Conservation (phyloP, 2,888 invertebrate genomes). For the Habroteleia sp. region DNA sequence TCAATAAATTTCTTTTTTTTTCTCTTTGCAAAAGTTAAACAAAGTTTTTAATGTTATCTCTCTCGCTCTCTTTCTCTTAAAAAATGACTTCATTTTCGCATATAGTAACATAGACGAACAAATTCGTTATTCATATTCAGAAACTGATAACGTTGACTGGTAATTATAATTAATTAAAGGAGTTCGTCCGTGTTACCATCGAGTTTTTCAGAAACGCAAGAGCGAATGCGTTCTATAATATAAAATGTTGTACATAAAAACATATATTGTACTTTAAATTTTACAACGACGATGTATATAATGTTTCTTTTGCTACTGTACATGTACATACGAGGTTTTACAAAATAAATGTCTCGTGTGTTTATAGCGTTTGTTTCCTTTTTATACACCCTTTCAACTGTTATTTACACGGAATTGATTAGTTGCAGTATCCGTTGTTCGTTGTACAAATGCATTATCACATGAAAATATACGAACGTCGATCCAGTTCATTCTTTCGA, state of each 20-base stretch:
- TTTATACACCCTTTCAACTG: not conserved
- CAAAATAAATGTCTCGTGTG: slow-evolving; percentile 43
- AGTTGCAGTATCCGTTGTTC: slow-evolving; percentile 2
- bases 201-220: not conserved
- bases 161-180: too few species aligned
- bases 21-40: too few species aligned
- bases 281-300: slow-evolving; percentile 53
- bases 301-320: slow-evolving; percentile 34
- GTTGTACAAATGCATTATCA: slow-evolving; percentile 39
- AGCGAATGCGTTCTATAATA: slow-evolving; percentile 22
- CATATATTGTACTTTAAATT: slow-evolving; percentile 37
- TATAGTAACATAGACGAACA: too few species aligned
- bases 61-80: too few species aligned
- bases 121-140: too few species aligned
- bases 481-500: too few species aligned
- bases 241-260: slow-evolving; percentile 58
- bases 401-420: slow-evolving; percentile 1
- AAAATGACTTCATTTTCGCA: too few species aligned
- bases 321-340: slow-evolving; percentile 23
- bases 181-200: slow-evolving; percentile 7
- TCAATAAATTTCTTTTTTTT: too few species aligned
- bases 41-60: too few species aligned
- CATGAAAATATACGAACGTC: not conserved
- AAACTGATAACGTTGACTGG: too few species aligned
- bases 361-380: slow-evolving; percentile 1